Percentiles rank a stretch among this genome's conserved stretches.
These are phyloP conservation scores for Tanypteryx hageni DNA, from an alignment of 2,888 invertebrate species.

Conservation along the genomic window DNA sequence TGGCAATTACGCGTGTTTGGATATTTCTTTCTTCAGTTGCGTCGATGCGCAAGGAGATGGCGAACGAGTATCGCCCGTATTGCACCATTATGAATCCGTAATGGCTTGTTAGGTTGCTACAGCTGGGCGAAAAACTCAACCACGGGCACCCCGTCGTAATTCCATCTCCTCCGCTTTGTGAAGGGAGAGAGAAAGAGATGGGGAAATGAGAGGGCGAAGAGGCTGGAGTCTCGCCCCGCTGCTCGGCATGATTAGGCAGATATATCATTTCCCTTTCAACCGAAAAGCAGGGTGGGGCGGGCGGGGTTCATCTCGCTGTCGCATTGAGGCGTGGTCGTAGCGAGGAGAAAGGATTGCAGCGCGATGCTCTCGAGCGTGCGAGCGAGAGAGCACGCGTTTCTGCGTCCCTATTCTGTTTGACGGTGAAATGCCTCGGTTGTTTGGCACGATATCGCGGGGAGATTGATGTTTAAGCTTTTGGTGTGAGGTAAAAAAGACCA, in stretches of 20 bases:
- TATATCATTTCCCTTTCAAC: slow-evolving; percentile 13
- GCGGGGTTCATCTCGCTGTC: slow-evolving; percentile 10
- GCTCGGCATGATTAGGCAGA: slow-evolving; percentile 13
- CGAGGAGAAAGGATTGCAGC: background rate
- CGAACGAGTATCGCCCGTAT: background rate
- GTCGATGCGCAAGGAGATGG: too few species aligned
- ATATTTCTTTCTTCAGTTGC: too few species aligned
- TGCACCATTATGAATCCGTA: background rate
- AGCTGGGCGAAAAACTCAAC: background rate
- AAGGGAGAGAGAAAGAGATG: too few species aligned
- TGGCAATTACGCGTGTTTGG: background rate
- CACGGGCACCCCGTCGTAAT: background rate
- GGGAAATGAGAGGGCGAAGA: too few species aligned
- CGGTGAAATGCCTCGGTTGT: too few species aligned
- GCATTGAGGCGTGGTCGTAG: slow-evolving; percentile 15
- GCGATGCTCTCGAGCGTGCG: background rate
- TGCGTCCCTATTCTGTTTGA: background rate
- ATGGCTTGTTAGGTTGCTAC: background rate
- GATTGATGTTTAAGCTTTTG: background rate
- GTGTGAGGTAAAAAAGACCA: background rate
- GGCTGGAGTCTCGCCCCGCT: background rate
- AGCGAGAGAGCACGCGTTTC: slow-evolving; percentile 2
- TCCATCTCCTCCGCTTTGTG: background rate
- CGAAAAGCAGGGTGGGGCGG: background rate
- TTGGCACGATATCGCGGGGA: background rate